Evolutionary conservation across 2,888 invertebrate species (phyloP).

Genomic region (Nyleta sp.): DNA sequence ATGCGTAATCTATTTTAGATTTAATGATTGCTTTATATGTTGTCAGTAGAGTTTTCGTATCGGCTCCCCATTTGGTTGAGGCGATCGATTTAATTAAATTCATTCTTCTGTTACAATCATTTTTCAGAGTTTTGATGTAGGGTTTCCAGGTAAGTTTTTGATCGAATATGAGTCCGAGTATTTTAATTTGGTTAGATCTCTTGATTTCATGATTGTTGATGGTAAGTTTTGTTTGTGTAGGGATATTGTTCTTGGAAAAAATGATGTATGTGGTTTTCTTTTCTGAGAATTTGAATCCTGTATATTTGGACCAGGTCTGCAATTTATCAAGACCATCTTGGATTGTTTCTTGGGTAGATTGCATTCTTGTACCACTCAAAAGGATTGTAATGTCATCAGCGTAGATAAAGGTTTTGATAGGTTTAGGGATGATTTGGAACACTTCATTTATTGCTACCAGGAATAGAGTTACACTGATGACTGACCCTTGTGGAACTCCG

Average conservation of each 20-base stretch:
- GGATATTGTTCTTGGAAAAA: not conserved
- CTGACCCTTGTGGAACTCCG: constrained; percentile 59
- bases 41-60: constrained; percentile 21
- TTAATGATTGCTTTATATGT: constrained; percentile 48
- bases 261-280: not conserved
- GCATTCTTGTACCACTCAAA: constrained; percentile 38
- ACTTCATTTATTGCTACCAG: constrained; percentile 58
- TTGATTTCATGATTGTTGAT: not conserved
- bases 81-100: constrained; percentile 59
- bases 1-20: constrained; percentile 65
- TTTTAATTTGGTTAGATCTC: constrained; percentile 4
- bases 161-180: constrained; percentile 63
- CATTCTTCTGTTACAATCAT: constrained; percentile 39
- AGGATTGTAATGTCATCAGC: constrained; percentile 59
- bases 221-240: not conserved
- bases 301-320: not conserved
- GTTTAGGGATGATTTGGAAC: not conserved
- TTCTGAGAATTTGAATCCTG: constrained; percentile 21
- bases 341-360: constrained; percentile 34
- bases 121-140: constrained; percentile 49
- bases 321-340: constrained; percentile 59
- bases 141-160: constrained; percentile 60
- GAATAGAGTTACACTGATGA: constrained; percentile 60
- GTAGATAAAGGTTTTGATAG: constrained; percentile 40
- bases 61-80: constrained; percentile 45